Evolutionary conservation across 2,113 vertebrate genomes (phyloP), one percentile per base, ranked within the genome.

Genomic region (Antechinus flavipes): DNA sequence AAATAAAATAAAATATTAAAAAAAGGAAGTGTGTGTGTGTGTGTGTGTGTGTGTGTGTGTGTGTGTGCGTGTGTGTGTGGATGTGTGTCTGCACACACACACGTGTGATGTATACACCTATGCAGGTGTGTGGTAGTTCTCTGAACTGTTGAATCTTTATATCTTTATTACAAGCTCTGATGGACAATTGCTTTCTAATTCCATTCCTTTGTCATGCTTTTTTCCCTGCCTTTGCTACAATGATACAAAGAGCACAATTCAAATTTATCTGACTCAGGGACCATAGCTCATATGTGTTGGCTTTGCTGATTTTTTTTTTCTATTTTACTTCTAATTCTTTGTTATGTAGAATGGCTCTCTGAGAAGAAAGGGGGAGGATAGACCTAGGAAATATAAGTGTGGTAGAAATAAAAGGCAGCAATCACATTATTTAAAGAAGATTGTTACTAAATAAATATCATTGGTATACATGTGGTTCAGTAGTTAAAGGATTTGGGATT

Each of bases 151-250:
- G 91, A 52, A 52, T 52, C 50, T 91, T 93, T 94, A 90, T 92
- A 92, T 54, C 56, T 49, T 84, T 26, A 3, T 91, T 30, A 12
- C 47, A 90, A 42, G 25, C 68, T 91, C 42, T 27, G 54, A 89
- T 61, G 56, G 61, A 91, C 92, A 95, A 95, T 92, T 58, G n/a
- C 53, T 92, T 25, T 93, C 92, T 53, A 95, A 91, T 91, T 84
- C 52, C 92, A 0, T 92, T 95, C 54, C 54, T 95, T 54, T 19
- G 92, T 58, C 54, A 94, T 7, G 91, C 26, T n/a, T 47, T 56
- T 42, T 8, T 49, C 68, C 35, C n/a, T 92, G 90, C 0, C 1
- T 91, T 93, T 93, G 54, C 47, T 24, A 91, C 25, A 58, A 89
- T 50, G 50, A 91, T 94, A 53, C 68, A 76, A n/a, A n/a, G 19